Evolutionary conservation across 2,888 invertebrate genomes (phyloP).

Genomic region (Hirudinaria manillensis): DNA sequence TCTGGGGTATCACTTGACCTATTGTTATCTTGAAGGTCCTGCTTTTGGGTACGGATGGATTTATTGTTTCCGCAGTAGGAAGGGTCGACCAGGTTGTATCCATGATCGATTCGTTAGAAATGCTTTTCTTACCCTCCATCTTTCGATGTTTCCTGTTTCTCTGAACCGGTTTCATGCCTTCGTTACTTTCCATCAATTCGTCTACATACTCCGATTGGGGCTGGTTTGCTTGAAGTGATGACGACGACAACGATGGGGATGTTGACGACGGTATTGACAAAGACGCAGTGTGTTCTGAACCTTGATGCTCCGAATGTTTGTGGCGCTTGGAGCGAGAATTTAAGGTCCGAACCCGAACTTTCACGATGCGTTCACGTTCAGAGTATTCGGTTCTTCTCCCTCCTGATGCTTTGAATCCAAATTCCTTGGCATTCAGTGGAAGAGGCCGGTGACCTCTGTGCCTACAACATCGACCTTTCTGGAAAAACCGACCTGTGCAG

Average conservation of each 20-base stretch:
- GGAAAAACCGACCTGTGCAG: too few species aligned
- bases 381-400: too few species aligned
- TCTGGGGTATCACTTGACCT: constrained; percentile 13
- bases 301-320: too few species aligned
- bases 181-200: too few species aligned
- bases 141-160: neutral
- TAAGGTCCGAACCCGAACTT: too few species aligned
- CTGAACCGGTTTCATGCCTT: neutral
- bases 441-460: too few species aligned
- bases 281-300: neutral
- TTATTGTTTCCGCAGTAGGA: neutral
- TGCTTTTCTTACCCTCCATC: neutral
- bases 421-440: too few species aligned
- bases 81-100: neutral
- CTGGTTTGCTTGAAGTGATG: neutral
- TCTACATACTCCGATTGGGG: too few species aligned
- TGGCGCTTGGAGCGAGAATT: too few species aligned
- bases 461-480: too few species aligned
- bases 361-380: too few species aligned
- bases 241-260: neutral
- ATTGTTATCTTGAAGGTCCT: constrained; percentile 1
- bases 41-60: neutral
- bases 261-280: neutral
- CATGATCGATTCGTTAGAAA: neutral
- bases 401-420: too few species aligned